Evolutionary conservation across 1,140 invertebrate species (phyloP).

Genomic region (Diachasma alloeum): DNA sequence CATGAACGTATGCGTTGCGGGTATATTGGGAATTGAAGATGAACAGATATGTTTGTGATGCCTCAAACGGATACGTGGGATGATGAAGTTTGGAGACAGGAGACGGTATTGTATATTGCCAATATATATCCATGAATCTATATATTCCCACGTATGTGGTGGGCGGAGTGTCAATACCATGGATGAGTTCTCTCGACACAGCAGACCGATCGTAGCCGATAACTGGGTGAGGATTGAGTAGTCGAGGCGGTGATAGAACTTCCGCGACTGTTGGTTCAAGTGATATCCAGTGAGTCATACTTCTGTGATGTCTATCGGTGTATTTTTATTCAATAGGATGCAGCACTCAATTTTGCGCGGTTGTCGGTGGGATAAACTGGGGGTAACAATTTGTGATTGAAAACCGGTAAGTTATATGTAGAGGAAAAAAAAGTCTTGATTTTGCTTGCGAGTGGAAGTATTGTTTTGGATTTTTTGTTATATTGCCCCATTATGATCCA

Average conservation of each 20-base stretch:
- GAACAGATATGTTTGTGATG: conserved; percentile 2
- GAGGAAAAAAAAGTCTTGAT: too few species aligned
- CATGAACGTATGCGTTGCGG: neutral
- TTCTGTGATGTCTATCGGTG: neutral
- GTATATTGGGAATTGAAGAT: conserved; percentile 7
- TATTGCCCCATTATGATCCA: too few species aligned
- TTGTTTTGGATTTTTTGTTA: too few species aligned
- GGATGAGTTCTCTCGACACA: conserved; percentile 11
- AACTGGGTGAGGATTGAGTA: neutral
- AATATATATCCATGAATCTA: neutral
- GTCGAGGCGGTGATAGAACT: conserved; percentile 1
- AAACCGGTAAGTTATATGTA: too few species aligned
- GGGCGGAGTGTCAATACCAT: conserved; percentile 7
- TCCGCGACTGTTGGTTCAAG: conserved; percentile 2
- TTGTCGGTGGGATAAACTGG: neutral
- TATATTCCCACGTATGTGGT: neutral
- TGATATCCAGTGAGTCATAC: neutral
- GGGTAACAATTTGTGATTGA: neutral
- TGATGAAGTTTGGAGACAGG: conserved; percentile 5
- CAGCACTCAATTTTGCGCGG: neutral
- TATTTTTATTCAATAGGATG: neutral
- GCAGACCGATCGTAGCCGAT: neutral
- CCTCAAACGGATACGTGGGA: conserved; percentile 8
- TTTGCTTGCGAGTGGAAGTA: too few species aligned
- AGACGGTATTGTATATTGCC: neutral